Base-by-base conservation (phyloP, 2,797 vertebrate species). In the Eleutherodactylus coqui region DNA sequence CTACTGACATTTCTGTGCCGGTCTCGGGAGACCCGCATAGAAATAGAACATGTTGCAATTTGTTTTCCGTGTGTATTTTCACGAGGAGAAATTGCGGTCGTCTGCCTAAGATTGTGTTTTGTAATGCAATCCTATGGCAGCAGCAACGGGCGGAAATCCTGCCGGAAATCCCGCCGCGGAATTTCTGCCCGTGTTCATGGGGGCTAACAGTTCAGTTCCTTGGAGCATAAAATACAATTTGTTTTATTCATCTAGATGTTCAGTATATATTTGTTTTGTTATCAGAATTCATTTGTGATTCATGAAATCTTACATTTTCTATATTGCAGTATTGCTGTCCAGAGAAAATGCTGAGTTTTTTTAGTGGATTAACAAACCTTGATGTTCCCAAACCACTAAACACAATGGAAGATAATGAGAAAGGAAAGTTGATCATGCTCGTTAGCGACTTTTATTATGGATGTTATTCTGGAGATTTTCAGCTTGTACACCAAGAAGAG, bases 381-480 rank as follows among this genome's bases (percentile, higher is more conserved):
- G 94, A 95, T 27, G 88, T 88, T 90, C 90, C 88, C 9, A 90
- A 88, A 84, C 47, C 90, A 62, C 76, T 89, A 70, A 88, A 87
- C 77, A 88, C 91, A 77, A 49, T 82, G 70, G 43, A 79, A 86
- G 96, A 96, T 79, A 89, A 89, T 41, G 96, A 96, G 82, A 95
- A 93, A 91, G 96, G 96, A 91, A 99, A 99, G 90, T 92, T 97
- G 91, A 98, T 99, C 90, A 99, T 99, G 98, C 93, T 99, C 87
- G 97, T 99, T 76, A 96, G 96, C 1, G 98, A 99, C 84, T 99
- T 99, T 87, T 99, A 99, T 92, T 99, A 99, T 13, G 98, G 98
- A 21, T 94, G 92, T 62, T 94, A 96, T 88, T 95, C 97, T 89
- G 98, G 98, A 79, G 96, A 98, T 64, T 78, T 84, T 34, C 91